These are phyloP conservation scores for Tetrapedia diversipes DNA, from an alignment of 2,888 invertebrate species.

Conservation along the genomic window DNA sequence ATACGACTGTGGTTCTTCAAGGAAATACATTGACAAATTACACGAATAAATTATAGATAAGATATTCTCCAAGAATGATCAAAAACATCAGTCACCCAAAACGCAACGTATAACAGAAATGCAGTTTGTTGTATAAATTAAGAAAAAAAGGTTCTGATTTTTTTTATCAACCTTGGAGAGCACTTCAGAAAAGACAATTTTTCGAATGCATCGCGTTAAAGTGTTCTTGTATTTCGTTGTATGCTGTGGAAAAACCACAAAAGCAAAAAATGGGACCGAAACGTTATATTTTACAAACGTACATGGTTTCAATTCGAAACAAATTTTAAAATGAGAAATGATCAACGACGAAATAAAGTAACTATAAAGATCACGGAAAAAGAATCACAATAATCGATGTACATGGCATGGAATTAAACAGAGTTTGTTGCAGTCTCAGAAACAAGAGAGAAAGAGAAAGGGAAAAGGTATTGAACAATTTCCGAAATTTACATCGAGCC, in stretches of 20 bases:
- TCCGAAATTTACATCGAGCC: slow-evolving; percentile 76
- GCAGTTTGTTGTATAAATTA: background rate
- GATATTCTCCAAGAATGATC: background rate
- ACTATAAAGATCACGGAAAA: slow-evolving; percentile 2
- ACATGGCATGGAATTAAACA: slow-evolving; percentile 60
- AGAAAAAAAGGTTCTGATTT: background rate
- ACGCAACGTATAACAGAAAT: background rate
- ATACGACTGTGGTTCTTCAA: slow-evolving; percentile 34
- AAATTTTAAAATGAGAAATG: slow-evolving; percentile 24
- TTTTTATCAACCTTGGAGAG: slow-evolving; percentile 8
- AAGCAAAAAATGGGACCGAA: slow-evolving; percentile 52
- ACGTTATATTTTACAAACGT: slow-evolving; percentile 50
- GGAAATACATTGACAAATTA: background rate
- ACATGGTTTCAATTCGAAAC: slow-evolving; percentile 26
- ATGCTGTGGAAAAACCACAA: slow-evolving; percentile 44
- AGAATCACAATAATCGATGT: slow-evolving; percentile 36
- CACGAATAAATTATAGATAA: slow-evolving; percentile 1
- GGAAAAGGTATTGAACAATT: slow-evolving; percentile 53
- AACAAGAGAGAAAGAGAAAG: slow-evolving; percentile 60
- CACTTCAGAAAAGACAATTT: background rate
- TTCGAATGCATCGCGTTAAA: slow-evolving; percentile 7
- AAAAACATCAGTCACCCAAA: background rate
- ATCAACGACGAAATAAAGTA: slow-evolving; percentile 17
- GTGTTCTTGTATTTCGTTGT: slow-evolving; percentile 26
- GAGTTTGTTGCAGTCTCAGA: slow-evolving; percentile 80